These are phyloP conservation scores for Tiphia femorata DNA, from an alignment of 2,888 invertebrate species.

Conservation along the genomic window DNA sequence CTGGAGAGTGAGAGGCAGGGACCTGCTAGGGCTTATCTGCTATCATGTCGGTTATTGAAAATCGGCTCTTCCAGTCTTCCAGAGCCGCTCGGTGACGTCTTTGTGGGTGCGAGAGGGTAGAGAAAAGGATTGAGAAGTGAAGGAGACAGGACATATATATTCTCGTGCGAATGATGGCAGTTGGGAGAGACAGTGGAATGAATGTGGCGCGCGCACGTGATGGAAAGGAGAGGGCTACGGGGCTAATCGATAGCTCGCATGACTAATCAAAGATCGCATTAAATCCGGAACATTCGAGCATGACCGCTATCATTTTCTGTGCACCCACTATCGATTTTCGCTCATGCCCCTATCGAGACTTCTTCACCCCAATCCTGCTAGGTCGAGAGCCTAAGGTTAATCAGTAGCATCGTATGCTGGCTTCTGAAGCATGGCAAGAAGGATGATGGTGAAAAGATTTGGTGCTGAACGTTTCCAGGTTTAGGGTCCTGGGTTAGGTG, in stretches of 20 bases:
- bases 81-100: background rate
- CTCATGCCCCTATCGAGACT: too few species aligned
- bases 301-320: slow-evolving; percentile 1
- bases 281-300: slow-evolving; percentile 6
- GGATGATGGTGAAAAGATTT: too few species aligned
- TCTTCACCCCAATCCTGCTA: too few species aligned
- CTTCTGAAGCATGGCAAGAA: too few species aligned
- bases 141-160: background rate
- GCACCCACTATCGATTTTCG: slow-evolving; percentile 28
- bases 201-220: background rate
- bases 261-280: slow-evolving; percentile 20
- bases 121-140: background rate
- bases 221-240: background rate
- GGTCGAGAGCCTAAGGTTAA: too few species aligned
- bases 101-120: background rate
- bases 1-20: too few species aligned
- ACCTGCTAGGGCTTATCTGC: slow-evolving; percentile 32
- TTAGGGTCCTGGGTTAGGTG: too few species aligned
- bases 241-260: slow-evolving; percentile 3
- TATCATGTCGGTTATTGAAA: slow-evolving; percentile 45
- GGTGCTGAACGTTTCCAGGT: too few species aligned
- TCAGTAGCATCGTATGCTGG: too few species aligned
- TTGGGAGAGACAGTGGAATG: background rate
- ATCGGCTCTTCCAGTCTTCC: slow-evolving; percentile 18
- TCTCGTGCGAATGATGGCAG: background rate